Evolutionary conservation across 2,797 vertebrate genomes (phyloP), one percentile per base, ranked within the genome.

Genomic region (Mormyrus hasselquistii): DNA sequence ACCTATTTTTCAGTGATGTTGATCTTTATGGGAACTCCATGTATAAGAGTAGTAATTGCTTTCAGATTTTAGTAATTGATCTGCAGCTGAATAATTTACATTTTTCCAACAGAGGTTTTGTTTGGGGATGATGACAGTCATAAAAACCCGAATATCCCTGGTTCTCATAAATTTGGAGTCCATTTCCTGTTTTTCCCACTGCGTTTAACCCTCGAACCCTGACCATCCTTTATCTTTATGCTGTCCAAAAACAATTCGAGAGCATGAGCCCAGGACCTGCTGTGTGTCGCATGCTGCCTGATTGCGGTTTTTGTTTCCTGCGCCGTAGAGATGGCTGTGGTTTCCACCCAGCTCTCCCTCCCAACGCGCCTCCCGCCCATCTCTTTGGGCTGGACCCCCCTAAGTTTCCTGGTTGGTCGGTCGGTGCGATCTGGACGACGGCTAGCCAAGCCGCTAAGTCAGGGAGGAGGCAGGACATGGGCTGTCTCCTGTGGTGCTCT

Each of bases 181-280:
- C 55, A 22, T 62, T 50, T 89, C 88, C 88, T 89, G 88, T 65
- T 69, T 89, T 84, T 69, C 47, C 25, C 25, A 12, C 29, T 14
- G 41, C 52, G 8, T 50, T 50, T 14, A 85, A 86, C 44, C 88
- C 55, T 53, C 14, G 2, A 9, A 38, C 12, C 79, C 38, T 29
- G 22, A n/a, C 88, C 38, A 19, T 41, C 82, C 25, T n/a, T 59
- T 38, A 47, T 87, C 62, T 73, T 44, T 16, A 4, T 16, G 2
- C 38, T 6, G 29, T 41, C 57, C 8, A 44, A 62, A 87, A 87
- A 87, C 25, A 65, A 87, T 44, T n/a, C 5, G 10, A 9, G 47
- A 53, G 84, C 84, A 38, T 7, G 47, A 83, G n/a, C 76, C 76
- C 76, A 44, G 38, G 14, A 38, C 12, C 25, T 22, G 2, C 65